phyloP scores from a whole-genome alignment of 2,888 invertebrate species.

The Lymantria dispar region DNA sequence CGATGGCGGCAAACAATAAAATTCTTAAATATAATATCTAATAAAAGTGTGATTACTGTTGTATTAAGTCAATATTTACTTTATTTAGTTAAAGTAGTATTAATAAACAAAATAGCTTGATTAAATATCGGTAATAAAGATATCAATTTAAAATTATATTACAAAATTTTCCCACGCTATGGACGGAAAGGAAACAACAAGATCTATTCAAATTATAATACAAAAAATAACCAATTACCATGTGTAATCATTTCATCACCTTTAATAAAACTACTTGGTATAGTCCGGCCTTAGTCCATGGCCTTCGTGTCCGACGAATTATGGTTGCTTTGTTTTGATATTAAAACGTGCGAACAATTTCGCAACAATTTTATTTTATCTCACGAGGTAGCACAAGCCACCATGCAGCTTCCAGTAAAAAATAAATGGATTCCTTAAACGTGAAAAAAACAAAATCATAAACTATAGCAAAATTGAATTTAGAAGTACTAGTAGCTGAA shows the following conservation, averaged over 20 bases:
- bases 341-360: conserved; percentile 52
- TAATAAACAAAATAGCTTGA: conserved; percentile 10
- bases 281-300: conserved; percentile 39
- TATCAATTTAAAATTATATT: conserved; percentile 20
- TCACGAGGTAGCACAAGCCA: not conserved
- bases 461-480: no score
- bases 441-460: no score
- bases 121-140: conserved; percentile 22
- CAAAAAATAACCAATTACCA: conserved; percentile 42
- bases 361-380: conserved; percentile 39
- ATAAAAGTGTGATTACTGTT: conserved; percentile 4
- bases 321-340: conserved; percentile 51
- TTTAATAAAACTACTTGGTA: conserved; percentile 44
- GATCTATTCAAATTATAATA: conserved; percentile 33
- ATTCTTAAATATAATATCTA: no score
- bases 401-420: not conserved
- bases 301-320: conserved; percentile 50
- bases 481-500: no score
- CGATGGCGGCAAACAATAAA: no score
- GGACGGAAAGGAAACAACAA: conserved; percentile 32
- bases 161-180: conserved; percentile 37
- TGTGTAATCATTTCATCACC: conserved; percentile 51
- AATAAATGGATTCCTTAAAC: not conserved
- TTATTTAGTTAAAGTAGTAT: conserved; percentile 3
- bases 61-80: not conserved